Evolutionary conservation across 2,113 vertebrate species (phyloP).

Genomic region (Onychorhynchus coronatus): DNA sequence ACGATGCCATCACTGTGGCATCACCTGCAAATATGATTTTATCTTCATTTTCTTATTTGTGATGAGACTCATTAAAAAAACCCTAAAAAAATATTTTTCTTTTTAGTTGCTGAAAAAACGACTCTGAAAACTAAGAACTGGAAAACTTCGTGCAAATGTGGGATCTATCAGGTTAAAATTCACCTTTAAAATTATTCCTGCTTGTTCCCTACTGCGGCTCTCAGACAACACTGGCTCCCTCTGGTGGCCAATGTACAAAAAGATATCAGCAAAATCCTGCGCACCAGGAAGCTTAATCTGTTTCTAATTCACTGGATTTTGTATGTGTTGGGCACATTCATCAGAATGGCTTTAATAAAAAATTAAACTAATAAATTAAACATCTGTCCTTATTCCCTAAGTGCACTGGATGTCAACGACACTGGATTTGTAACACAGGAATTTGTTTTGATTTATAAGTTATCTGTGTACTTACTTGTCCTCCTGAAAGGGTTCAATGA

Average conservation of each 20-base stretch:
- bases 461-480: neutral
- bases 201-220: neutral
- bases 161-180: neutral
- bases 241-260: conserved; percentile 23
- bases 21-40: neutral
- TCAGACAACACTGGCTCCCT: conserved; percentile 21
- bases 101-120: neutral
- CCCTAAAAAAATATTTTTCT: neutral
- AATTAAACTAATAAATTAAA: neutral
- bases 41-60: neutral
- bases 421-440: neutral
- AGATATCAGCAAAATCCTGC: neutral
- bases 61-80: neutral
- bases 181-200: neutral
- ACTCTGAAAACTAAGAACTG: neutral
- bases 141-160: neutral
- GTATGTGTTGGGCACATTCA: neutral
- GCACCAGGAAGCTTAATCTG: neutral
- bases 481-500: neutral
- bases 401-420: neutral
- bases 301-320: neutral
- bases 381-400: neutral
- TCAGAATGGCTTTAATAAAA: neutral
- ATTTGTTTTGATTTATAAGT: neutral
- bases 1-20: neutral